Conservation (phyloP, 2,888 invertebrate species). For the Hanleya hanleyi region DNA sequence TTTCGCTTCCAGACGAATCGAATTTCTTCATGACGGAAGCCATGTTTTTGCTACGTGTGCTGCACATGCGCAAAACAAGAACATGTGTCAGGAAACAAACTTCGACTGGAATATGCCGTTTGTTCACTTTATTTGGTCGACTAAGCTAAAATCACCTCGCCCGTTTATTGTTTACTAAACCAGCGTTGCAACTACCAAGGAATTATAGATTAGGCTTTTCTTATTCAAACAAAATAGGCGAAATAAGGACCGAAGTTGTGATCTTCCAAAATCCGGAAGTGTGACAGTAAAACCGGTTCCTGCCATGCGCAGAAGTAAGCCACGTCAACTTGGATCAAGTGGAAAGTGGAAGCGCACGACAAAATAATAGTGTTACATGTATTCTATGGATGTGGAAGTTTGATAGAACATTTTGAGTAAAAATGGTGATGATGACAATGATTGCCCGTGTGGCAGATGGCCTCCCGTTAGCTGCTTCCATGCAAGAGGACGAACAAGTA, state of each 20-base stretch:
- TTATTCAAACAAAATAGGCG: too few relatives aligned
- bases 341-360: background rate
- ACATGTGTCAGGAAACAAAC: too few relatives aligned
- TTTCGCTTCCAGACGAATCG: background rate
- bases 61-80: constrained; percentile 25
- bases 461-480: constrained; percentile 94
- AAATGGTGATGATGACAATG: constrained; percentile 98
- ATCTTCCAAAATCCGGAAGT: too few relatives aligned
- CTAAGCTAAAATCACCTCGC: too few relatives aligned
- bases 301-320: constrained; percentile 32
- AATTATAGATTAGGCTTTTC: too few relatives aligned
- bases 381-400: background rate
- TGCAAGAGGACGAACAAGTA: constrained; percentile 99
- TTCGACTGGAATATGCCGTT: too few relatives aligned
- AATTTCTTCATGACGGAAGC: constrained; percentile 1
- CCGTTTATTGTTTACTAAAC: too few relatives aligned
- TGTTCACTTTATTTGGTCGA: too few relatives aligned
- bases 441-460: constrained; percentile 97
- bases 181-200: too few relatives aligned
- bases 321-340: constrained; percentile 31
- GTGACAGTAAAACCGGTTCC: constrained; percentile 20
- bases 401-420: constrained; percentile 50
- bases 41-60: constrained; percentile 35
- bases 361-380: too few relatives aligned
- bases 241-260: too few relatives aligned